Evolutionary conservation across 1,140 invertebrate species (phyloP).

Genomic region (Phthorimaea operculella): DNA sequence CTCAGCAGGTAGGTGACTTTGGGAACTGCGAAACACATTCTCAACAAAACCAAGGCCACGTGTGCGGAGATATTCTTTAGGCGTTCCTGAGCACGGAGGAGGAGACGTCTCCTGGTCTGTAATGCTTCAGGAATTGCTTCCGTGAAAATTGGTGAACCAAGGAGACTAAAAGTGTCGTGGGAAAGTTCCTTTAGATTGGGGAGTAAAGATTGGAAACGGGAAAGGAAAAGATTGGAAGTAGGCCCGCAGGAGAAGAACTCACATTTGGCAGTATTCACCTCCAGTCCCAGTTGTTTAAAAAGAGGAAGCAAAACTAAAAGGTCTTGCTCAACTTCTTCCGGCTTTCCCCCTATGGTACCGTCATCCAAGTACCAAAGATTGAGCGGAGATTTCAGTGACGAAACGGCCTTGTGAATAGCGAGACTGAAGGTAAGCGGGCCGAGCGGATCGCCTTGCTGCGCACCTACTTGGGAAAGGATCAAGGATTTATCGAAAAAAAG

Average conservation of each 20-base stretch:
- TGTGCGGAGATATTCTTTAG: neutral
- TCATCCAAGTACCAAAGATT: constrained; percentile 14
- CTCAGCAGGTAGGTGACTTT: constrained; percentile 5
- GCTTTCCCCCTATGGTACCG: constrained; percentile 7
- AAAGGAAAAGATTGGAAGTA: neutral
- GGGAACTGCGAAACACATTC: constrained; percentile 3
- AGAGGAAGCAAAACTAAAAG: neutral
- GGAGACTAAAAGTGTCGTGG: neutral
- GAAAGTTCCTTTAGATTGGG: constrained; percentile 1
- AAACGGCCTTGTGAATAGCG: constrained; percentile 4
- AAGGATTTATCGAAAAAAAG: neutral
- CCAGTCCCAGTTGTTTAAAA: constrained; percentile 4
- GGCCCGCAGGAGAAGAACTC: constrained; percentile 6
- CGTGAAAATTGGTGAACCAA: constrained; percentile 6
- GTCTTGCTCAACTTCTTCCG: constrained; percentile 2
- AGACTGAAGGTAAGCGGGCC: constrained; percentile 10
- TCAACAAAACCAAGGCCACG: neutral
- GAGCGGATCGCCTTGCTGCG: constrained; percentile 11
- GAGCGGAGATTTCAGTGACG: neutral
- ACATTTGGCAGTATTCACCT: constrained; percentile 7
- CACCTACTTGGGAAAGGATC: constrained; percentile 9
- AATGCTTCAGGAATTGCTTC: constrained; percentile 4
- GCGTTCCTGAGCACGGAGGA: neutral
- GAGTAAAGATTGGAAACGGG: neutral
- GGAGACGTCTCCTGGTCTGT: neutral